Evolutionary conservation across 1,140 invertebrate genomes (phyloP).

Genomic region (Drosophila lacteicornis): DNA sequence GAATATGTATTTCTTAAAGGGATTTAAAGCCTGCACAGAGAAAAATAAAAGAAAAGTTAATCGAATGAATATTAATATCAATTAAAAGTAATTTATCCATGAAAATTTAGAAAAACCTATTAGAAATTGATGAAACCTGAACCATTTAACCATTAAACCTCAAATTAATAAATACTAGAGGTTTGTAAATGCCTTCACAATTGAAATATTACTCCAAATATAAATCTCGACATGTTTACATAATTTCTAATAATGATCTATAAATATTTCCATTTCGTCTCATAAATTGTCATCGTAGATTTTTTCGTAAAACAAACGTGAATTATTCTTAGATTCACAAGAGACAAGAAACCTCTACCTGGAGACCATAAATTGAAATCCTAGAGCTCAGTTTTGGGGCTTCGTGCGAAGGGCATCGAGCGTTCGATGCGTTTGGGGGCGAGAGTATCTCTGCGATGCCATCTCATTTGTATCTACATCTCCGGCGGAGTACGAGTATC

Average conservation of each 20-base stretch:
- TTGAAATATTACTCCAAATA: background rate
- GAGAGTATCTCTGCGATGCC: slow-evolving; percentile 31
- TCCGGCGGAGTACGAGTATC: slow-evolving; percentile 60
- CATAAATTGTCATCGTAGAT: slow-evolving; percentile 8
- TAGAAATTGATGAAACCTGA: no score
- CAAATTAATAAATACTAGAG: no score
- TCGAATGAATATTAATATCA: background rate
- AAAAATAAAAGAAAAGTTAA: background rate
- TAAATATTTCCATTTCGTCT: background rate
- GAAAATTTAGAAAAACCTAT: background rate
- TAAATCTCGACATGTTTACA: background rate
- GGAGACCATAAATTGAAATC: slow-evolving; percentile 27
- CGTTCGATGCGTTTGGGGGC: slow-evolving; percentile 39
- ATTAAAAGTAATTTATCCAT: no score
- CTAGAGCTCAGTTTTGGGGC: slow-evolving; percentile 5
- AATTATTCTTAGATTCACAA: slow-evolving; percentile 6
- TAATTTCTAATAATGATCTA: background rate
- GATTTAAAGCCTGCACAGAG: background rate
- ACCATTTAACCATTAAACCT: no score
- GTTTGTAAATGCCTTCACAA: no score
- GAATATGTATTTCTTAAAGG: background rate
- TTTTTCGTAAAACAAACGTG: background rate
- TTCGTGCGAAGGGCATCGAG: slow-evolving; percentile 45
- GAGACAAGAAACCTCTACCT: background rate
- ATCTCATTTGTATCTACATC: slow-evolving; percentile 78